Conservation (phyloP, 1,140 invertebrate species). For the Phymastichus coffea region DNA sequence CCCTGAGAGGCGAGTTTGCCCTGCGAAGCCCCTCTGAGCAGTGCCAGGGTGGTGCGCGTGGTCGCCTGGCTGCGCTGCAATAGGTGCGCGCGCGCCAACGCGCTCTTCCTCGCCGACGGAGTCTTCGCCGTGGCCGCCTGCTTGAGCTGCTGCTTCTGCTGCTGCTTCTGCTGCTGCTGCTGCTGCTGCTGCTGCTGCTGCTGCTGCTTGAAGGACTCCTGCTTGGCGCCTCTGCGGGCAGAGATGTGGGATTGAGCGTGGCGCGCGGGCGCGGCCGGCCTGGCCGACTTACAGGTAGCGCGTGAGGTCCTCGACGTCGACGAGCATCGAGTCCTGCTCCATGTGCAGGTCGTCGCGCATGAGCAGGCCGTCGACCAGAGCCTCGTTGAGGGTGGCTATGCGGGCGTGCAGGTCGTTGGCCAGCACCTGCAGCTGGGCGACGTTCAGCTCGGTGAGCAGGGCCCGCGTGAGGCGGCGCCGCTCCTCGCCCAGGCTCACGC, state of each 20-base stretch:
- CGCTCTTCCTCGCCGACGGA: too few relatives aligned
- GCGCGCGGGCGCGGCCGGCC: too few relatives aligned
- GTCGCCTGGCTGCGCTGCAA: not conserved
- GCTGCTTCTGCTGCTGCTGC: slow-evolving; percentile 21
- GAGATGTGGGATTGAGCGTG: slow-evolving; percentile 25
- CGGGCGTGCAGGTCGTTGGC: slow-evolving; percentile 92
- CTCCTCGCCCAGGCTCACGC: slow-evolving; percentile 78
- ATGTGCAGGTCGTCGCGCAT: slow-evolving; percentile 92
- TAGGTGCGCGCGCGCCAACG: too few relatives aligned
- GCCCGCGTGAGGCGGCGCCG: slow-evolving; percentile 77
- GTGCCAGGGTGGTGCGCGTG: slow-evolving; percentile 5
- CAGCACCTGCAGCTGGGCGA: slow-evolving; percentile 92
- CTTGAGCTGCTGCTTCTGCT: slow-evolving; percentile 30
- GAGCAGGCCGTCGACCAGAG: slow-evolving; percentile 82
- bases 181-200: slow-evolving; percentile 30
- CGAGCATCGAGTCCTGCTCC: slow-evolving; percentile 96
- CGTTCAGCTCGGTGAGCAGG: slow-evolving; percentile 87
- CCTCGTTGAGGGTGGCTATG: slow-evolving; percentile 89
- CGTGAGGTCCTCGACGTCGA: slow-evolving; percentile 94
- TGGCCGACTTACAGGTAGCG: slow-evolving; percentile 79
- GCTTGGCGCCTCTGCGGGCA: slow-evolving; percentile 51
- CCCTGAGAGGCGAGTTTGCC: slow-evolving; percentile 11
- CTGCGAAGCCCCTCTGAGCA: not conserved
- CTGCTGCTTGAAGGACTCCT: slow-evolving; percentile 48
- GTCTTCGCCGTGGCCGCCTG: slow-evolving; percentile 10